Conservation (phyloP, 2,113 vertebrate genomes). For the Pseudorectes ferrugineus region DNA sequence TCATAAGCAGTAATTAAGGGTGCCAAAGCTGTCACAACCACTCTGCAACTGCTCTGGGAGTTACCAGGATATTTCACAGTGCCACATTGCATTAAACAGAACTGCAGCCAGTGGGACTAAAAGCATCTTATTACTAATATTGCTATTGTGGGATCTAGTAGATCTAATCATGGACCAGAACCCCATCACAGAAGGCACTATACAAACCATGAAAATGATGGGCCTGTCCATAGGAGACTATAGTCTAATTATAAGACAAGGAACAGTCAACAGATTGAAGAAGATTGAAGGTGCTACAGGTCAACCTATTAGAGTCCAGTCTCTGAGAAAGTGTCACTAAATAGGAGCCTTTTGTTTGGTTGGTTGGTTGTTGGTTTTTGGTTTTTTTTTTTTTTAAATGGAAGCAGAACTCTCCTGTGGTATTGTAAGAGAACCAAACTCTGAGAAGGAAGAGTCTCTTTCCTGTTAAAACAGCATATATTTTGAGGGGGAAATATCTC, state of each 20-base stretch:
- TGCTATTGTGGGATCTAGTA: neutral
- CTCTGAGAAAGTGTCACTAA: neutral
- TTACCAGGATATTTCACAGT: neutral
- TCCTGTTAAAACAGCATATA: neutral
- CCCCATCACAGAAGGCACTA: neutral
- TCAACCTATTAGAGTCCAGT: neutral
- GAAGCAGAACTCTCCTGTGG: neutral
- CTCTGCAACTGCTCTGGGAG: constrained; percentile 19
- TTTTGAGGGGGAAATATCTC: neutral
- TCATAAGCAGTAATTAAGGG: constrained; percentile 48
- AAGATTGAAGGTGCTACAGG: neutral
- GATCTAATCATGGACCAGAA: neutral
- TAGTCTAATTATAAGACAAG: neutral
- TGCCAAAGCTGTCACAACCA: constrained; percentile 3
- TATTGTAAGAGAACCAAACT: neutral
- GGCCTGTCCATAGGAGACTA: neutral
- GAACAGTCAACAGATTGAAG: neutral
- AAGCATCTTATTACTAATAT: neutral
- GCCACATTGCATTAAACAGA: neutral
- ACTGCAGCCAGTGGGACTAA: neutral
- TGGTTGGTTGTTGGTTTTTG: too few relatives aligned
- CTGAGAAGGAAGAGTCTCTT: neutral
- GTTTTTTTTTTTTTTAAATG: too few relatives aligned
- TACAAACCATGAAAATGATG: neutral
- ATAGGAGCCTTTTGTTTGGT: neutral